Base-by-base conservation (phyloP, 2,888 invertebrate species). In the Perithous albicinctus region DNA sequence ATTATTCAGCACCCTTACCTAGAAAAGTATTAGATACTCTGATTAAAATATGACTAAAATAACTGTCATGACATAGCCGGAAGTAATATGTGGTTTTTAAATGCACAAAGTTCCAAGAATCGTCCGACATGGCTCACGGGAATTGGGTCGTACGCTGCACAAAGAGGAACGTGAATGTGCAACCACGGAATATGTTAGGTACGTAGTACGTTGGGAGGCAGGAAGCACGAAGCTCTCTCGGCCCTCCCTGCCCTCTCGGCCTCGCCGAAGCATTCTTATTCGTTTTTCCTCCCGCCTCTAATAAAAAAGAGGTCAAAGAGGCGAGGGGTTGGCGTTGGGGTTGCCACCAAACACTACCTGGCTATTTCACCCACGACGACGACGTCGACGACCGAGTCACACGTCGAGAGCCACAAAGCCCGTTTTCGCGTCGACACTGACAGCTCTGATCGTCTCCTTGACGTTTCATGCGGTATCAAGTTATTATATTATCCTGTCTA, bases 81-180 rank as follows among this genome's bases (percentile, higher is more conserved):
- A 54, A 23, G 20, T n/a, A 18, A 8, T 63, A 20, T 54, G 10
- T 64, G 63, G 46, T 32, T 78, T 54, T 59, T 51, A 56, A 70
- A 70, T 29, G 41, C 48, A 32, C 56, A 56, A 59, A 46, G 56
- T 38, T 64, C 48, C 29, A 59, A 67, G 46, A 76, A 80, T 70
- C 56, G 75, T 48, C 56, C 18, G 46, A 59, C 61, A 46, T 35
- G 41, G 54, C 43, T 43, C 43, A 18, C 8, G 51, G 76, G 72
- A 80, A 80, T 80, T 76, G 51, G 80, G 80, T 80, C 80, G 76
- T 66, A 35, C 59, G 41, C 43, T 51, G 43, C 61, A 80, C 66
- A 80, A 73, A 77, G 80, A 32, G 38, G 46, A 69, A 72, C 66
- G 76, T 61, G 80, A 59, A 76, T 76, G 75, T 80, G 64, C 80